These are phyloP conservation scores for Periophthalmus magnuspinnatus DNA, from an alignment of 2,797 vertebrate species.

Conservation along the genomic window DNA sequence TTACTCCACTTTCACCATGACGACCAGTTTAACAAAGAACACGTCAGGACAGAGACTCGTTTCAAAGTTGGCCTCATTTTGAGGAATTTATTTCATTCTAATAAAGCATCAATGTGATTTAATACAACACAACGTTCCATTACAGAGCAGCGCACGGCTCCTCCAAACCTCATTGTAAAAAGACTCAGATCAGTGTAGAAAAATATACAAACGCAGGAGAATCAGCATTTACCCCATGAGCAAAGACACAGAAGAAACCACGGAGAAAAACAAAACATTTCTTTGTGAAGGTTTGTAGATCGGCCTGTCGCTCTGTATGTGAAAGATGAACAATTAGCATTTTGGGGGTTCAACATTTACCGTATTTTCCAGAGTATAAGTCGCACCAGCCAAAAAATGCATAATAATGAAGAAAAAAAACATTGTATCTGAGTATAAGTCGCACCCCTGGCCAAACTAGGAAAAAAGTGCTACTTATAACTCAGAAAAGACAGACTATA, in stretches of 20 bases:
- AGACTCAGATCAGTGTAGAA: conserved; percentile 53
- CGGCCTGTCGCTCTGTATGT: too few species aligned
- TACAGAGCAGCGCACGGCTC: conserved; percentile 57
- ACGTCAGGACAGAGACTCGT: background rate
- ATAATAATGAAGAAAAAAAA: too few species aligned
- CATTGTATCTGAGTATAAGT: too few species aligned
- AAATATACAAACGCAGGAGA: conserved; percentile 53
- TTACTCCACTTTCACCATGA: too few species aligned
- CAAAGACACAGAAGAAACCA: conserved; percentile 27
- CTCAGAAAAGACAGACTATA: too few species aligned
- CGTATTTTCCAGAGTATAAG: too few species aligned
- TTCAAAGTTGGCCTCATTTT: conserved; percentile 63
- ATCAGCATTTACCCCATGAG: conserved; percentile 35
- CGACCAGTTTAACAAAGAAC: background rate
- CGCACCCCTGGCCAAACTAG: too few species aligned
- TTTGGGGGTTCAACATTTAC: too few species aligned
- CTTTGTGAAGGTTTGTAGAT: conserved; percentile 20
- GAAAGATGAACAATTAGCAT: too few species aligned
- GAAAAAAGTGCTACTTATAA: too few species aligned
- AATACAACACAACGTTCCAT: conserved; percentile 48
- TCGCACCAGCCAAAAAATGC: too few species aligned
- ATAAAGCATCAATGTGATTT: conserved; percentile 76
- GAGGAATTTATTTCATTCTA: conserved; percentile 74
- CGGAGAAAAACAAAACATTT: conserved; percentile 19
- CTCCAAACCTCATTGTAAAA: conserved; percentile 44